Conservation (phyloP, 2,888 invertebrate genomes). For the Portevinia maculata region DNA sequence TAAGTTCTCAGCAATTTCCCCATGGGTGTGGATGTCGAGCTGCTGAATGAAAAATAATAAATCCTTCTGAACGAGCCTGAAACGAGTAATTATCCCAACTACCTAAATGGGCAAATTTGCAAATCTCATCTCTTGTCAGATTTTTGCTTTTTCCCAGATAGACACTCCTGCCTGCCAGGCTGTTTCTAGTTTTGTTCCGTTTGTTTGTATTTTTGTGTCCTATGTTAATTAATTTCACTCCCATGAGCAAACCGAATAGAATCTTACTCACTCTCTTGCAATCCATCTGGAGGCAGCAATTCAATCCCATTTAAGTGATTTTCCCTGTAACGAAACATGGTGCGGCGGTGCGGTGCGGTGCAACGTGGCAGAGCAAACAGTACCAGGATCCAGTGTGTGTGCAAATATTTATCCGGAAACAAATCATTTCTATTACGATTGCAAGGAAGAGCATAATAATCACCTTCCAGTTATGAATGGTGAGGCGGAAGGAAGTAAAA, state of each 20-base stretch:
- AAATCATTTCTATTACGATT: constrained; percentile 72
- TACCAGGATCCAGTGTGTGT: constrained; percentile 20
- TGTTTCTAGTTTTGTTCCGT: constrained; percentile 37
- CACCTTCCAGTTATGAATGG: constrained; percentile 19
- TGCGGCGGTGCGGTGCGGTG: no score
- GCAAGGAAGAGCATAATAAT: constrained; percentile 49
- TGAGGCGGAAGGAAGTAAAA: constrained; percentile 1
- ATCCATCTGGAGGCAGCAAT: constrained; percentile 13
- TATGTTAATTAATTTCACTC: constrained; percentile 73
- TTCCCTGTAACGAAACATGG: constrained; percentile 40
- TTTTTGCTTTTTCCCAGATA: constrained; percentile 19
- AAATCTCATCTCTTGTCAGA: constrained; percentile 71
- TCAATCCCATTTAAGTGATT: constrained; percentile 66
- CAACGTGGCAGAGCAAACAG: neutral
- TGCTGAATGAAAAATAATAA: constrained; percentile 31
- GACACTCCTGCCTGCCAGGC: neutral
- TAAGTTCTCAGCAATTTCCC: constrained; percentile 22
- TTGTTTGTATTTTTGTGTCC: constrained; percentile 63
- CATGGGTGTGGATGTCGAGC: neutral
- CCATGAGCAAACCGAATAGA: constrained; percentile 60
- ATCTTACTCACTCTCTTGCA: constrained; percentile 6
- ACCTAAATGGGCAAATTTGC: constrained; percentile 66
- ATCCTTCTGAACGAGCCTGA: constrained; percentile 47
- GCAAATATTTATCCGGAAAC: constrained; percentile 71
- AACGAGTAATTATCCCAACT: constrained; percentile 60